Base-by-base conservation (phyloP, 2,888 invertebrate genomes). In the Philopedon plagiatum region DNA sequence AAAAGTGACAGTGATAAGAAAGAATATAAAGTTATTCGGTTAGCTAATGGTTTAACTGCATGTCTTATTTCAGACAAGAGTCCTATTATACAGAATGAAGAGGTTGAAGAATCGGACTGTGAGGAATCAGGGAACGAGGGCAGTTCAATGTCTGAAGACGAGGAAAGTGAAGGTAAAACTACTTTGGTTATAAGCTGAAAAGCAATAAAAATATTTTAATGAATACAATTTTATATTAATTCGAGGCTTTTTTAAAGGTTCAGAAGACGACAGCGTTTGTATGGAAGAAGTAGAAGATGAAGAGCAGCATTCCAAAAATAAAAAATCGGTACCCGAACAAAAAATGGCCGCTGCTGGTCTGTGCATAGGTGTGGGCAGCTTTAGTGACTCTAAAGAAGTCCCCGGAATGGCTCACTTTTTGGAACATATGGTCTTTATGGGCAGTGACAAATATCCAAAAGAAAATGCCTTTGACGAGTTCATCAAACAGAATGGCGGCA, bases 371-470 rank as follows among this genome's bases (percentile, higher is more conserved):
- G 94, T 93, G 18, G 95, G 95, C 51, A 90, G 90, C 79, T 95
- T 94, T 85, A 92, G 92, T 80, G 94, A 95, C 85, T 94, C 94
- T 0, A 85, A 87, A 5, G 88, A 89, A 79, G 91, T 94, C 65
- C 94, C 92, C 77, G 95, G 95, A 0, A 84, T 95, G 83, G 94
- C 95, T 0, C 95, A 95, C 84, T 95, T 95, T 83, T 87, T 95
- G 2, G 95, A 95, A 80, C 95, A 95, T 83, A 95, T 97, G 96
- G 93, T 97, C 19, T 97, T 96, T 82, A 97, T 97, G 96, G 97
- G 97, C 32, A 96, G 95, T 77, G 89, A 93, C 81, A 96, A 95
- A 82, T 97, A 92, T 83, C 95, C 93, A 7, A 88, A 90, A 82
- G 96, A 97, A 86, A 95, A 95, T 84, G 92, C 92, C 76, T 94